These are phyloP conservation scores for Pseudomyrmex flavicornis DNA, from an alignment of 1,140 invertebrate genomes.

Conservation along the genomic window DNA sequence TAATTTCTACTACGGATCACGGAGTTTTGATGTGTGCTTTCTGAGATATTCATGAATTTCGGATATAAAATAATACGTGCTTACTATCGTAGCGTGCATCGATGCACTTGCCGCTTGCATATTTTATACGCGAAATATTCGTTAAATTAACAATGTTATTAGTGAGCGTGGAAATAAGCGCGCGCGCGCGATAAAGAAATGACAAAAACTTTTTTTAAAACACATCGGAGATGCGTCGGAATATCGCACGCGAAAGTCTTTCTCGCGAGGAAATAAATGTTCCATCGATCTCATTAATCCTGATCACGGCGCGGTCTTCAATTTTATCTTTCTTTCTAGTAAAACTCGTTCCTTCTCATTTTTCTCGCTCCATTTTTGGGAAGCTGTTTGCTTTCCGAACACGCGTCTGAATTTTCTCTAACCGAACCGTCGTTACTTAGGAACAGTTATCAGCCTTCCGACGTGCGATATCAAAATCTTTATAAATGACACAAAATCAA, in stretches of 20 bases:
- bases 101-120: neutral
- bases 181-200: neutral
- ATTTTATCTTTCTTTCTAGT: constrained; percentile 48
- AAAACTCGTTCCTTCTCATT: constrained; percentile 46
- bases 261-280: neutral
- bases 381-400: constrained; percentile 49
- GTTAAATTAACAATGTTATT: neutral
- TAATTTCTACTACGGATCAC: neutral
- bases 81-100: neutral
- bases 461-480: constrained; percentile 28
- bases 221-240: neutral
- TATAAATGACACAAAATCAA: constrained; percentile 31
- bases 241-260: neutral
- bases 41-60: constrained; percentile 21
- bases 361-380: constrained; percentile 43
- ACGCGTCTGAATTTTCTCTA: constrained; percentile 35
- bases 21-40: neutral
- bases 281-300: constrained; percentile 50
- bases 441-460: constrained; percentile 34
- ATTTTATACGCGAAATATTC: neutral
- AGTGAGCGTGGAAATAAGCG: neutral
- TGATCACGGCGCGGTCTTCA: constrained; percentile 43
- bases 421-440: constrained; percentile 34
- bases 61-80: neutral
- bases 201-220: neutral